Conservation (phyloP, 1,140 invertebrate species). For the Stratiolaelaps scimitus region DNA sequence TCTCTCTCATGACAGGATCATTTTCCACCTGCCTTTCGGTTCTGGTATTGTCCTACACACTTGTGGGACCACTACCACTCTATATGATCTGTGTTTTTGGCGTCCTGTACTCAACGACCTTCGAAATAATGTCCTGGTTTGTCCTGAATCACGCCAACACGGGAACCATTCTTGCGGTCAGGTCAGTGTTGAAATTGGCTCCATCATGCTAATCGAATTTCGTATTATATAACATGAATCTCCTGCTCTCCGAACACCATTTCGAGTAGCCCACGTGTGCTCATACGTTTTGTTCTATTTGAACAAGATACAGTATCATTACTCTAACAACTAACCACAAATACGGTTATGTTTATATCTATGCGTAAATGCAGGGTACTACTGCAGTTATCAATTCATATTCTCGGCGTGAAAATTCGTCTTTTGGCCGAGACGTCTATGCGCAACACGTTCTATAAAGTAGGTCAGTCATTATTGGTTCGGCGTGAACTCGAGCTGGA, state of each 20-base stretch:
- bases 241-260: too few relatives aligned
- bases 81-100: slow-evolving; percentile 66
- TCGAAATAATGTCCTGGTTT: slow-evolving; percentile 51
- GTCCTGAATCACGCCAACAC: slow-evolving; percentile 29
- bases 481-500: slow-evolving; percentile 76
- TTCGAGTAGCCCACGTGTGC: too few relatives aligned
- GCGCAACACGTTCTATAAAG: slow-evolving; percentile 90
- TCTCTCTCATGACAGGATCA: slow-evolving; percentile 50
- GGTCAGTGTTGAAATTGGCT: background rate
- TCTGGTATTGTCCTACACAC: slow-evolving; percentile 73
- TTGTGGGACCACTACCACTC: slow-evolving; percentile 70
- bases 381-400: slow-evolving; percentile 73
- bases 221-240: too few relatives aligned
- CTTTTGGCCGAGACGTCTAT: slow-evolving; percentile 77
- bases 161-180: slow-evolving; percentile 30
- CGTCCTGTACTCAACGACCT: slow-evolving; percentile 61
- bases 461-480: slow-evolving; percentile 77
- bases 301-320: too few relatives aligned
- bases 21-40: slow-evolving; percentile 74
- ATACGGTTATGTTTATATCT: too few relatives aligned
- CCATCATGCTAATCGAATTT: too few relatives aligned
- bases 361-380: slow-evolving; percentile 47
- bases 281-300: too few relatives aligned
- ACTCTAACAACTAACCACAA: too few relatives aligned
- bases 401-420: slow-evolving; percentile 81